These are phyloP conservation scores for Smutsia gigantea DNA, from an alignment of 2,797 vertebrate genomes.

Conservation along the genomic window DNA sequence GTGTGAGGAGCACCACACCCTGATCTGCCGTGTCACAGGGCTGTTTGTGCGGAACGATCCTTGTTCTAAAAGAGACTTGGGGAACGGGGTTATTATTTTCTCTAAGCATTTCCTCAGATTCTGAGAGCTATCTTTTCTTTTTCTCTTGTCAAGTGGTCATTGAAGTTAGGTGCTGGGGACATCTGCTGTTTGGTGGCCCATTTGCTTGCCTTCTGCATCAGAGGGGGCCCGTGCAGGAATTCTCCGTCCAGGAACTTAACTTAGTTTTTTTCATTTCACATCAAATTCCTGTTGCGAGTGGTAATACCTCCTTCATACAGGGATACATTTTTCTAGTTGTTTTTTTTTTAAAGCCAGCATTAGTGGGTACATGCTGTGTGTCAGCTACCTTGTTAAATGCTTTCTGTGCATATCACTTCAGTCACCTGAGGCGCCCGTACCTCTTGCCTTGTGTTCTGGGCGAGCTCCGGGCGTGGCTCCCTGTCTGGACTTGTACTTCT, in stretches of 20 bases:
- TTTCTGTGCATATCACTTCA: neutral
- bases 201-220: neutral
- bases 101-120: neutral
- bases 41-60: neutral
- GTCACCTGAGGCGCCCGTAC: neutral
- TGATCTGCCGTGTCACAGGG: neutral
- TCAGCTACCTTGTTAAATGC: neutral
- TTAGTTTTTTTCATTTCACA: neutral
- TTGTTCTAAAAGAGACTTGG: neutral
- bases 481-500: neutral
- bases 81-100: neutral
- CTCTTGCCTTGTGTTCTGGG: neutral
- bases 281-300: neutral
- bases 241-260: neutral
- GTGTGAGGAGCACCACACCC: neutral
- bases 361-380: neutral
- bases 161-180: neutral
- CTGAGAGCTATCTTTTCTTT: neutral
- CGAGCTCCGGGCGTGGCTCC: neutral
- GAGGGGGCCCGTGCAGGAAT: neutral
- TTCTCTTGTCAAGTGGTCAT: neutral
- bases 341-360: neutral
- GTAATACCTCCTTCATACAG: neutral
- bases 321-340: neutral
- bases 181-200: neutral